Base-by-base conservation (phyloP, 2,797 vertebrate species). In the Eupleurogrammus muticus region DNA sequence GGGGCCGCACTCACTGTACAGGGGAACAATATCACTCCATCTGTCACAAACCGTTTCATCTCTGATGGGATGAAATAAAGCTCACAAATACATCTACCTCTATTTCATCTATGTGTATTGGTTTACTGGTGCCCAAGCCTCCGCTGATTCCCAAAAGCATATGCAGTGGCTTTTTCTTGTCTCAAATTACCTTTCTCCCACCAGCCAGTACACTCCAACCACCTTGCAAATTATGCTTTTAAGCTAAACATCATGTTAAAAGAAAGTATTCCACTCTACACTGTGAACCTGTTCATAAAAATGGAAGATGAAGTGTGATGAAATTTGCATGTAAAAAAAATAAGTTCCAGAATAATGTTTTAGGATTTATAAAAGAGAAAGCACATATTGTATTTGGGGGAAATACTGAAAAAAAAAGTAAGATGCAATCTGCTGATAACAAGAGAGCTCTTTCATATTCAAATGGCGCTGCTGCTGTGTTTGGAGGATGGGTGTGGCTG, bases 11-110 rank as follows among this genome's bases (percentile, higher is more conserved):
- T 93, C 84, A 70, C 73, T 34, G 67, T 87, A 86, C 79, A 83
- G 82, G 80, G 84, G 90, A 91, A 93, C 92, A 94, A 93, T 94
- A 93, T 94, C 90, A 87, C 87, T 93, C 94, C 94, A 95, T 95
- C 94, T 95, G 94, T 93, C 93, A 93, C 92, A 91, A 89, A 90
- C 92, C 83, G 86, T 90, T 92, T 91, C 86, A 91, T 93, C 92
- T 90, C 80, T 81, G 88, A 89, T 90, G 85, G 82, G 86, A 87
- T 91, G 87, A 94, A 93, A 93, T 92, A 91, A 88, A 87, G 84
- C 87, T 89, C 56, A 9, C 70, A 84, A 88, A 91, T 73, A 89
- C 85, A 91, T 90, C 91, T 89, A 89, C 80, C 80, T 83, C 74
- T 75, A 84, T 80, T 85, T 91, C 83, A 91, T 87, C 82, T 52